These are phyloP conservation scores for Venustaconcha ellipsiformis DNA, from an alignment of 1,140 invertebrate species.

Conservation along the genomic window DNA sequence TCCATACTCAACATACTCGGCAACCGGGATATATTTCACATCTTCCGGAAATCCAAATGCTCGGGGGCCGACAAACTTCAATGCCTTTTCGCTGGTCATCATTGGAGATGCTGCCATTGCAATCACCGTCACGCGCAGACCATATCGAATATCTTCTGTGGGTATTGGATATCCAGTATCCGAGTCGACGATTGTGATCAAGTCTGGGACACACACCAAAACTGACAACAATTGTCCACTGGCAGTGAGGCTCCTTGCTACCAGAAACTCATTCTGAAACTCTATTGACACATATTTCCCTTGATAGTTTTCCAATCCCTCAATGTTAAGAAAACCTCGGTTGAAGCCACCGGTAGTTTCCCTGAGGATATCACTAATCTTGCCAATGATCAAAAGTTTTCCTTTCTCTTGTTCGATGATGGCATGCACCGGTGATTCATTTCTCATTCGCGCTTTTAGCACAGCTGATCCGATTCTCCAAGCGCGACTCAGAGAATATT, in stretches of 20 bases:
- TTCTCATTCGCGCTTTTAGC: constrained; percentile 44
- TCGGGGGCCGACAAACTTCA: constrained; percentile 56
- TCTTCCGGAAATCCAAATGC: constrained; percentile 51
- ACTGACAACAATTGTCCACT: constrained; percentile 8
- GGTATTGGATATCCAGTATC: constrained; percentile 58
- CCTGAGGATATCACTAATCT: constrained; percentile 52
- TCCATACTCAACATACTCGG: constrained; percentile 9
- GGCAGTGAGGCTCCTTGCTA: constrained; percentile 30
- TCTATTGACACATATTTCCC: constrained; percentile 41
- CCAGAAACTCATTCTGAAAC: constrained; percentile 64
- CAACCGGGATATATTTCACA: constrained; percentile 19
- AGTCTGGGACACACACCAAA: constrained; percentile 53
- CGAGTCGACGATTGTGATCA: constrained; percentile 57
- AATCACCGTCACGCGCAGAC: constrained; percentile 52
- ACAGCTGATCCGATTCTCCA: constrained; percentile 58
- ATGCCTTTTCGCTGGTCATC: constrained; percentile 42
- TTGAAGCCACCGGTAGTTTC: constrained; percentile 60
- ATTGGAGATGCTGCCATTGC: constrained; percentile 41
- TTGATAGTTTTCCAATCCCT: constrained; percentile 43
- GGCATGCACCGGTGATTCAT: constrained; percentile 44
- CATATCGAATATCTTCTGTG: constrained; percentile 58
- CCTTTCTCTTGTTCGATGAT: constrained; percentile 39
- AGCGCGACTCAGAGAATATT: constrained; percentile 46
- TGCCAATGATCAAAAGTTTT: constrained; percentile 43
- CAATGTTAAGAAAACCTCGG: constrained; percentile 45